A percentile compares a stretch with the other conserved stretches of the same genome.
phyloP scores from a whole-genome alignment of 2,888 invertebrate genomes.

The Salpingus planirostris region DNA sequence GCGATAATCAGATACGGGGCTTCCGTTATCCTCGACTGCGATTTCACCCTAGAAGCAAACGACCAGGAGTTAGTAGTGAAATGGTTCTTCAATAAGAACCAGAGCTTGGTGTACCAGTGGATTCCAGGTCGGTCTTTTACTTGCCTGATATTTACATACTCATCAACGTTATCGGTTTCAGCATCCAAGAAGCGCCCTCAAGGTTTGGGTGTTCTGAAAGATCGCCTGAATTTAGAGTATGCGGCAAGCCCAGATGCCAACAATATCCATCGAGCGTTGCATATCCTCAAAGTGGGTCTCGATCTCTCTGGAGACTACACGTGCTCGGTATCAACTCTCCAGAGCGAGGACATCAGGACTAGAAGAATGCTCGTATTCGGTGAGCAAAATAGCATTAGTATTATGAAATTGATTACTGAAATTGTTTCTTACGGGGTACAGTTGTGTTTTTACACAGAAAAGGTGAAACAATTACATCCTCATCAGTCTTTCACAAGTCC shows the following conservation, averaged over 20 bases:
- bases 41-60: constrained; percentile 43
- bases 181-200: constrained; percentile 37
- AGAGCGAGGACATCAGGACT: constrained; percentile 51
- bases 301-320: constrained; percentile 62
- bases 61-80: constrained; percentile 48
- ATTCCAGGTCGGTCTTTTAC: too few species aligned
- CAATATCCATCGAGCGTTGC: constrained; percentile 54
- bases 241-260: constrained; percentile 45
- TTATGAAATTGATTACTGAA: too few species aligned
- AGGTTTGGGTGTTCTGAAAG: constrained; percentile 38
- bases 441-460: too few species aligned
- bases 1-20: constrained; percentile 41
- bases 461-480: too few species aligned
- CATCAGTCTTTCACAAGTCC: too few species aligned
- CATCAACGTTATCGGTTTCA: constrained; percentile 10
- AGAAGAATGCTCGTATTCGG: constrained; percentile 60
- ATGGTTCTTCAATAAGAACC: constrained; percentile 47
- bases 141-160: too few species aligned
- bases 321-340: constrained; percentile 59
- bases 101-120: constrained; percentile 50
- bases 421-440: too few species aligned
- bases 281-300: constrained; percentile 56
- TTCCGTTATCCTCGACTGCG: constrained; percentile 48
- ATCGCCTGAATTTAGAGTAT: constrained; percentile 42
- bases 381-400: constrained; percentile 39